Evolutionary conservation across 2,113 vertebrate species (phyloP).

Genomic region (Sylvietta virens): DNA sequence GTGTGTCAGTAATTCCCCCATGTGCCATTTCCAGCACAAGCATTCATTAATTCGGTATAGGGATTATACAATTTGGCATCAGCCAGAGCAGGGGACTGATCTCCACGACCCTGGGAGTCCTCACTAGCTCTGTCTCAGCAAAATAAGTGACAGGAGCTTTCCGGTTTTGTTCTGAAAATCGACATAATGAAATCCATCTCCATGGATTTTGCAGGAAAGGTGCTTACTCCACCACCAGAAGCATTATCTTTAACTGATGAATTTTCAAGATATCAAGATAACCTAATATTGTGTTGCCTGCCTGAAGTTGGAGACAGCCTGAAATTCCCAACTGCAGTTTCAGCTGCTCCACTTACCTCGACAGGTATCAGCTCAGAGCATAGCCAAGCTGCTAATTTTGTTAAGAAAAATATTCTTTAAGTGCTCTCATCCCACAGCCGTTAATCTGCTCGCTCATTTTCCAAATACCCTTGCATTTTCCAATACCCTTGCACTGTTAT

Average conservation of each 20-base stretch:
- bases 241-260: neutral
- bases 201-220: neutral
- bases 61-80: conserved; percentile 1
- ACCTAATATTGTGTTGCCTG: neutral
- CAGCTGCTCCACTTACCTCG: neutral
- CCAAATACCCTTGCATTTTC: neutral
- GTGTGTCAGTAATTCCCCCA: neutral
- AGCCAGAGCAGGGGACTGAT: neutral
- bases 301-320: neutral
- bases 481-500: neutral
- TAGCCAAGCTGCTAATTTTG: accelerated
- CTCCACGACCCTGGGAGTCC: neutral
- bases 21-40: neutral
- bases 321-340: neutral
- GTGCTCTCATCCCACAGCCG: neutral
- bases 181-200: neutral
- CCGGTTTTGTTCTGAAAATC: neutral
- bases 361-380: neutral
- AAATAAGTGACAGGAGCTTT: neutral
- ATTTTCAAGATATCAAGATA: neutral
- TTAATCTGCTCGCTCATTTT: neutral
- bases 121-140: neutral
- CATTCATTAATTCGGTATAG: neutral
- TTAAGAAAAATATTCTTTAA: neutral
- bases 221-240: neutral